Base-by-base conservation (phyloP, 2,888 invertebrate species). In the Xestia sexstrigata region DNA sequence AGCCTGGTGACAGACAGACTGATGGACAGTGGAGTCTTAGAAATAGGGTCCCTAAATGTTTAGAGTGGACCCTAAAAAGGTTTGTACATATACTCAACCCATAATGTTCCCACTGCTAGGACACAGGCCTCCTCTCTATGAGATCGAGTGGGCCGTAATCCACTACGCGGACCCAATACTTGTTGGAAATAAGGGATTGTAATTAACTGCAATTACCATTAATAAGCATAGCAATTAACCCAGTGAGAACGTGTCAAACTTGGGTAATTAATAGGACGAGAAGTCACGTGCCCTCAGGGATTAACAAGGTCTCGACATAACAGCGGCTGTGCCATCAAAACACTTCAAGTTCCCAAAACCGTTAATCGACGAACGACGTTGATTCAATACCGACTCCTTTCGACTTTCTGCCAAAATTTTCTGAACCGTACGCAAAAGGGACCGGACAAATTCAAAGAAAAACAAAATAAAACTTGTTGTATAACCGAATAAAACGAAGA, bases 401-500 rank as follows among this genome's bases (percentile, higher is more conserved):
- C 45, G 73, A 35, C 30, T 26, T 47, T 5, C 47, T 67, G 9
- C 13, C 26, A 35, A 70, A 73, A 63, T 47, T 49, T 42, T 26
- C 58, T 23, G 17, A 79, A 60, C 45, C 75, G 49, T 71, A 60
- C 13, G 7, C 72, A 55, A 23, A 52, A 76, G 11, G 60, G 67
- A 65, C 62, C 47, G 62, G 74, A 76, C 58, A 62, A 79, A 82
- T 83, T 80, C 70, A 75, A 87, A 83, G 66, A 81, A 52, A 83
- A 86, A 88, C 84, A 86, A 84, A 87, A 88, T 88, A 89, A 89
- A 89, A 88, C 82, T 88, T 87, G 75, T 86, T 81, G 71, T 72
- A 70, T 74, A 87, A 85, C 79, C 76, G 79, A 88, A 86, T 87
- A 84, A 89, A 89, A 63, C 63, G 70, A 82, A 87, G 66, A 83